Base-by-base conservation (phyloP, 2,797 vertebrate species). In the Diceros bicornis region DNA sequence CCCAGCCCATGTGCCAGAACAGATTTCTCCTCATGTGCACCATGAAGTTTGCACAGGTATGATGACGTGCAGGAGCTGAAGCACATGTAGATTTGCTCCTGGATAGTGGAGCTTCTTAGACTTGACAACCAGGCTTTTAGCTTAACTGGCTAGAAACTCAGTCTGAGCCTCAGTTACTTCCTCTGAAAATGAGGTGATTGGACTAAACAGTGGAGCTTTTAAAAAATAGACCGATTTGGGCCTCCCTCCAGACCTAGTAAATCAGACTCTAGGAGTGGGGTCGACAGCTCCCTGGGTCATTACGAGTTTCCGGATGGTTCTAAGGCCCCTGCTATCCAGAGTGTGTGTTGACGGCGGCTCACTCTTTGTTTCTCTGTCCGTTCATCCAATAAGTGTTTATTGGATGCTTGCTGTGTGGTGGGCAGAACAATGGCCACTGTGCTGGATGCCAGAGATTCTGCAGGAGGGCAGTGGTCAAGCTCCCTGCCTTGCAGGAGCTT, bases 41-140 rank as follows among this genome's bases (percentile, higher is more conserved):
- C 69, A 34, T 27, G 34, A 61, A n/a, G 37, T 27, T 69, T 62
- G 62, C 50, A 62, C 17, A 11, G 37, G 10, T 23, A 6, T 4
- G 2, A 9, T 82, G 20, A 7, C 1, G 6, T 3, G 2, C 44
- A 27, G 21, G 17, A 34, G 6, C 23, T n/a, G 4, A 27, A 37
- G 37, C 7, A 16, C 13, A 0, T 1, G 12, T 7, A 5, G 47
- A 18, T 61, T 79, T 66, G 50, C 29, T 47, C 27, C 93, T 72
- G 6, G 32, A 16, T 20, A 68, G 20, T 23, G 41, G 93, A 52
- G 47, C 62, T 77, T 77, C 34, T 47, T 50, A 13, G 55, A 64
- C 3, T 71, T 69, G 55, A 57, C 20, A 34, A 7, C 7, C 23
- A 50, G 10, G 34, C 17, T 44, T 88, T 57, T 72, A 50, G 47